Evolutionary conservation across 1,140 invertebrate genomes (phyloP).

Genomic region (Zaprionus inermis): DNA sequence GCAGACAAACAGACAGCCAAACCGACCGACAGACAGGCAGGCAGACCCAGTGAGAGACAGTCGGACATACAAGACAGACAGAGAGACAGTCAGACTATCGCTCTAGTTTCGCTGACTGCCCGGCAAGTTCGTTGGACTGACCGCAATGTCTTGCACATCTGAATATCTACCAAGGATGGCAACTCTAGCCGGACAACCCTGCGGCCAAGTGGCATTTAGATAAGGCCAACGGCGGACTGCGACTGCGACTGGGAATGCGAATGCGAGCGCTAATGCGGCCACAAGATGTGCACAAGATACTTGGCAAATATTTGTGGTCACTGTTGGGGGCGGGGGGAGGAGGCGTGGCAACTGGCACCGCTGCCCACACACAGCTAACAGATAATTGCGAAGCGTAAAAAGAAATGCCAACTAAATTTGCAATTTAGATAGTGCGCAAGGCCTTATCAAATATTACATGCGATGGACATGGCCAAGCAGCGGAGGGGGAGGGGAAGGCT

Average conservation of each 20-base stretch:
- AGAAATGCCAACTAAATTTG: conserved; percentile 28
- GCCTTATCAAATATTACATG: conserved; percentile 25
- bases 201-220: conserved; percentile 71
- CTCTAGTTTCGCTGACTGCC: not conserved
- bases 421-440: conserved; percentile 19
- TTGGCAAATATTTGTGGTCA: conserved; percentile 49
- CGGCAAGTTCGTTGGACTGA: conserved; percentile 22
- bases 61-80: not conserved
- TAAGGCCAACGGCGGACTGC: conserved; percentile 46
- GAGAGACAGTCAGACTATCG: not conserved
- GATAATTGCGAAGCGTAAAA: conserved; percentile 35
- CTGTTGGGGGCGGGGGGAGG: not conserved
- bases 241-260: not conserved
- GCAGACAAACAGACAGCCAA: not conserved
- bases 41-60: not conserved
- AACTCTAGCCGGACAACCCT: conserved; percentile 36
- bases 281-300: conserved; percentile 32
- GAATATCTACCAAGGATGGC: conserved; percentile 38
- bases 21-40: not conserved
- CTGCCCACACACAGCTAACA: not conserved
- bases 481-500: not conserved
- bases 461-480: not conserved
- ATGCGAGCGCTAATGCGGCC: conserved; percentile 9
- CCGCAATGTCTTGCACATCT: conserved; percentile 28
- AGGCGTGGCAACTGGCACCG: not conserved